Base-by-base conservation (phyloP, 1,140 invertebrate species). In the Euschistus heros region DNA sequence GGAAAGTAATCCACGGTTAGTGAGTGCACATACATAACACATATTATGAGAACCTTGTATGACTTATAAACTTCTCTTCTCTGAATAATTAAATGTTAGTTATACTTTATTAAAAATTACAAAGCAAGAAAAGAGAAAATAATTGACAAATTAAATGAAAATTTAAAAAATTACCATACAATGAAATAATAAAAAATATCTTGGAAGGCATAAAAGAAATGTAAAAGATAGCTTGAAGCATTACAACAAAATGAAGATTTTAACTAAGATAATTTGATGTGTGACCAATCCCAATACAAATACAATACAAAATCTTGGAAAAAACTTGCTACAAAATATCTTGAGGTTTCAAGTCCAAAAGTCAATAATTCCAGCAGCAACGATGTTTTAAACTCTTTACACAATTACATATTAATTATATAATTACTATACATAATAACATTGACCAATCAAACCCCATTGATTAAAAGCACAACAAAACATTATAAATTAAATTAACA, bases 1-100 rank as follows among this genome's bases (percentile, higher is more conserved):
- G 71, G 72, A 72, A 69, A 71, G 69, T 66, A 73, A 73, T 66
- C 65, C 69, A 69, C 24, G 66, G 71, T 72, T 72, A 72, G 70
- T 72, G 68, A 50, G 70, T 65, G 30, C 59, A 61, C 59, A 61
- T 42, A 33, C 18, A 61, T 30, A 61, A 20, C 33, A 61, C 59
- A 61, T 57, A 57, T 57, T 24, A 57, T 57, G 54, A 57, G 33
- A 37, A 37, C 33, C 33, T 37, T 37, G 33, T 37, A 37, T 37
- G 33, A 37, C 33, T 37, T 37, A 37, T 37, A 37, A 37, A 37
- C 33, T 37, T 37, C 33, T 37, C 33, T 37, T 37, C 33, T 37
- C 33, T 37, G 33, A 37, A 37, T 37, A 50, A 50, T 50, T 50
- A 22, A 50, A 50, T 50, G 18, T 57, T 22, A 57, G 15, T 57